These are phyloP conservation scores for Zootermopsis nevadensis DNA, from an alignment of 2,888 invertebrate genomes.

Conservation along the genomic window DNA sequence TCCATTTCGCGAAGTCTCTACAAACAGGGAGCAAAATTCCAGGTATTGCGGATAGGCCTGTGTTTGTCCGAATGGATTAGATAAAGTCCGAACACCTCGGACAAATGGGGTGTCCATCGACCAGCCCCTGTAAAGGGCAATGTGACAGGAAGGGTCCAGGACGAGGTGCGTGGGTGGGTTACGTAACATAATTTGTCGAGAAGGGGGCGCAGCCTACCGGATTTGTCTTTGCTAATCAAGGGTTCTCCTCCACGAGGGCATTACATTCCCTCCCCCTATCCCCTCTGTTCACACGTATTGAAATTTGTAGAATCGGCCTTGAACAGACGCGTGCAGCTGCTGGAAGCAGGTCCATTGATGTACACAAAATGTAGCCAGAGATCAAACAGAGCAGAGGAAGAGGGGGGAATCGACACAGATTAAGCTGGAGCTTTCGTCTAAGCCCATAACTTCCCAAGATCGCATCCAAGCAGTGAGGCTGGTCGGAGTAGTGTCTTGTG, in stretches of 20 bases:
- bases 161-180: not conserved
- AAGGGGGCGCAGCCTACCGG: not conserved
- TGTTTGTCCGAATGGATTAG: no score
- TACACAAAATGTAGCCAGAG: not conserved
- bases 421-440: no score
- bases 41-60: no score
- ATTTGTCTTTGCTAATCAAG: slow-evolving; percentile 7
- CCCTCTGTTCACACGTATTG: not conserved
- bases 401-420: not conserved
- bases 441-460: no score
- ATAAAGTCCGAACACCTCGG: not conserved
- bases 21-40: no score
- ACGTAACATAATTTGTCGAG: slow-evolving; percentile 3
- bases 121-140: not conserved
- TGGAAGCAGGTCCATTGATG: not conserved
- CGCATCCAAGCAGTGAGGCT: no score
- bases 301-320: not conserved
- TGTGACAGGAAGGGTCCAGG: not conserved
- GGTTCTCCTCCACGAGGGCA: not conserved
- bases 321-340: not conserved
- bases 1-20: no score
- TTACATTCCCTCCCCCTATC: no score
- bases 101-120: not conserved
- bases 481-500: no score
- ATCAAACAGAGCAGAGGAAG: not conserved